These are phyloP conservation scores for Thymelicus sylvestris DNA, from an alignment of 2,888 invertebrate species.

Conservation along the genomic window DNA sequence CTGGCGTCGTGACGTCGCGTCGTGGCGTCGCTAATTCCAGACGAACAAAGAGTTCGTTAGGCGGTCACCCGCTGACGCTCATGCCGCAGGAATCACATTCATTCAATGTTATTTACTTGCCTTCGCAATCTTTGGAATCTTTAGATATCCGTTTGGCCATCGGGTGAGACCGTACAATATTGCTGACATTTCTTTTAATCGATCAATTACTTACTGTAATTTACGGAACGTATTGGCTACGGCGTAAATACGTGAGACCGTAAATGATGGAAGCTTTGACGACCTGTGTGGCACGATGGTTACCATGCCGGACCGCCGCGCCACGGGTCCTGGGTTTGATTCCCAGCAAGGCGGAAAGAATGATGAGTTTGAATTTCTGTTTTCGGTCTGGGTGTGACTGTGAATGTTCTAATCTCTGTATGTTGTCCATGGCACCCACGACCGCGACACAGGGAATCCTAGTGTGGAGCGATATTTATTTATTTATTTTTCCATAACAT, in stretches of 20 bases:
- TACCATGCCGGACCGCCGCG: too few relatives aligned
- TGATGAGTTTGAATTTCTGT: too few relatives aligned
- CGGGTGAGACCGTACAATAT: background rate
- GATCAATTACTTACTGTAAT: constrained; percentile 1
- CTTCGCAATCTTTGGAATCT: background rate
- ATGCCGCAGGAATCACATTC: background rate
- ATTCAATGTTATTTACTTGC: background rate
- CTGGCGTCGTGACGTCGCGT: background rate
- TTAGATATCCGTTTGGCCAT: background rate
- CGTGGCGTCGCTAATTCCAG: background rate
- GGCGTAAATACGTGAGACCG: background rate
- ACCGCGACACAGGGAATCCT: too few relatives aligned
- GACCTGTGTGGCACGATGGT: too few relatives aligned
- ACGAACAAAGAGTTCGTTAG: constrained; percentile 1
- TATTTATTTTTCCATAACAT: too few relatives aligned
- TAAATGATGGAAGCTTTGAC: too few relatives aligned
- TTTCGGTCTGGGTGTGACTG: too few relatives aligned
- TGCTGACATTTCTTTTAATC: background rate
- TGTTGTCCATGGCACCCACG: too few relatives aligned
- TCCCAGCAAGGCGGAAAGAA: too few relatives aligned
- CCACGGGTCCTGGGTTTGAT: too few relatives aligned
- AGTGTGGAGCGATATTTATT: too few relatives aligned
- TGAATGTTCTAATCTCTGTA: too few relatives aligned
- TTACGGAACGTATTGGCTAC: constrained; percentile 1
- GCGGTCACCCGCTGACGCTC: background rate